Evolutionary conservation across 2,888 invertebrate genomes (phyloP), one percentile per base, ranked within the genome.

Genomic region (Cecidostiba fungosa): DNA sequence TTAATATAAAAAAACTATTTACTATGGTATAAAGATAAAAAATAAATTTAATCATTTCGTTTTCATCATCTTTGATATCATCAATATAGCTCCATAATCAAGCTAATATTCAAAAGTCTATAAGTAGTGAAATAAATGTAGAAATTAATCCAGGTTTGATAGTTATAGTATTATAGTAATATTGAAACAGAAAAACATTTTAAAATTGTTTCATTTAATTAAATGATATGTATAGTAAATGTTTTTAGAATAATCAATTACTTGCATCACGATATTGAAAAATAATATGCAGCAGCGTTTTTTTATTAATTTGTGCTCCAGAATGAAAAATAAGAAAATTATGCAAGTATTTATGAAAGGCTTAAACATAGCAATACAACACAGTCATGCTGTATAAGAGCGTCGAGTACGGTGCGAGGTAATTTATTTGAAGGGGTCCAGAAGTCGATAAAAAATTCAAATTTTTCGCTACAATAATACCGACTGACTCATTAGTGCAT

Each of bases 321-420:
- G 26, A 62, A 26, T 50, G 8, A 5, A 26, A 72, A 72, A 72
- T 29, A 14, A 78, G 6, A 59, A 62, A 77, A 39, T 43, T 5
- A 50, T 8, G 50, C 6, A 50, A 36, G 8, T 26, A 77, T 47
- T 32, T 10, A 39, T 70, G 29, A 77, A 54, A 72, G 43, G 76
- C 47, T 59, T 12, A 29, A 77, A 26, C 59, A 32, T n/a, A 43
- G 72, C 16, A 77, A 77, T 66, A 82, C 66, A 66, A 29, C 19
- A 76, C 19, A 39, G 39, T 73, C 81, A 81, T 81, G 81, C 81
- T 62, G 59, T 29, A 54, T 6, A 36, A 29, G 36, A 73, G 32
- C n/a, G 23, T 26, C 32, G 5, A 50, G 5, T 76, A 76, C n/a
- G 39, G 19, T 69, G 54, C 76, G 50, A n/a, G 3, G 50, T 73